Evolutionary conservation across 1,140 invertebrate species (phyloP).

Genomic region (Grapholita molesta): DNA sequence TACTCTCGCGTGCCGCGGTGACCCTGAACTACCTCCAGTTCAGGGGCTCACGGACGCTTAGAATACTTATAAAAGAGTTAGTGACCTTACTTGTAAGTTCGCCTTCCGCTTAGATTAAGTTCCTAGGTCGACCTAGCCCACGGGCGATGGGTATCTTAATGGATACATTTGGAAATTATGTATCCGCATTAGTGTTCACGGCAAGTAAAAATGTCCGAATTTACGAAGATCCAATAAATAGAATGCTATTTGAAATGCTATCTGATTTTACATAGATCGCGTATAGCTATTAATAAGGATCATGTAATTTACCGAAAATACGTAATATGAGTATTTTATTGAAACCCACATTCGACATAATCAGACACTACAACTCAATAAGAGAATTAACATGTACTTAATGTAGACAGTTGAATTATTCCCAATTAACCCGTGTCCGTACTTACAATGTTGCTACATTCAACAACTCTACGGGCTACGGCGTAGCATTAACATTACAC

Average conservation of each 20-base stretch:
- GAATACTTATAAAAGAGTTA: constrained; percentile 8
- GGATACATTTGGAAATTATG: not conserved
- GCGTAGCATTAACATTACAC: no score
- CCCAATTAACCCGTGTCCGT: not conserved
- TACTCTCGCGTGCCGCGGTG: not conserved
- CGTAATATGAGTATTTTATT: no score
- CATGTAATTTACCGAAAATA: no score
- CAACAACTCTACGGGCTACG: no score
- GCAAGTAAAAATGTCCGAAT: not conserved
- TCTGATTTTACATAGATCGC: no score
- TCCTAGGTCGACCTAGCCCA: not conserved
- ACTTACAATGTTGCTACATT: no score
- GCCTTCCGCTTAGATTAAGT: constrained; percentile 2
- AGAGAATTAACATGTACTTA: no score
- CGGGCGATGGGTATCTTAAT: not conserved
- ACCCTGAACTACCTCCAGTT: not conserved
- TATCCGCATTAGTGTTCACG: not conserved
- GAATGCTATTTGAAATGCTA: not conserved
- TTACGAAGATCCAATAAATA: not conserved
- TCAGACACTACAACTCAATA: no score
- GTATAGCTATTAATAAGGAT: no score
- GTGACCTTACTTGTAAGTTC: constrained; percentile 2
- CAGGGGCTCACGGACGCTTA: not conserved
- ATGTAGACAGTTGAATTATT: no score
- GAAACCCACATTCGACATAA: no score